Percentiles rank a stretch among this genome's conserved stretches.
phyloP scores from a whole-genome alignment of 2,113 vertebrate species.

The Cyphomyrus discorhynchus region DNA sequence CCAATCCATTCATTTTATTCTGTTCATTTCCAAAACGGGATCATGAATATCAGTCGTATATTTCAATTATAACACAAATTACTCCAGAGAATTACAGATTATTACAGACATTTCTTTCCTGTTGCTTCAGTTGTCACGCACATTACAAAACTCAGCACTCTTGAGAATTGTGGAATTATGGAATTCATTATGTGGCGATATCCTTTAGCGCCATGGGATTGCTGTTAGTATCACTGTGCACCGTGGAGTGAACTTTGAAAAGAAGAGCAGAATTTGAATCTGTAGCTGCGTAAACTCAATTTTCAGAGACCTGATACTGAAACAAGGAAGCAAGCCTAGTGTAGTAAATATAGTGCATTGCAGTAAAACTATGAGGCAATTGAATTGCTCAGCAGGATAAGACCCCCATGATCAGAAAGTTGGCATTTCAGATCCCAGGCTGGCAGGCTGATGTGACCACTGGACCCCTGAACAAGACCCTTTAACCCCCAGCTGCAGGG shows the following conservation, averaged over 20 bases:
- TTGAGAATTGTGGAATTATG: too few species aligned
- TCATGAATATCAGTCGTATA: too few species aligned
- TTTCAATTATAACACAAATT: too few species aligned
- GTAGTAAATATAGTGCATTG: background rate
- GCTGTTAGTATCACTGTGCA: background rate
- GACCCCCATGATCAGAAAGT: background rate
- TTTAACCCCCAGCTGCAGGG: background rate
- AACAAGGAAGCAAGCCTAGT: background rate
- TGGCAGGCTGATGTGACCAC: background rate
- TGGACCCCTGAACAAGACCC: background rate
- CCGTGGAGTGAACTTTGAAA: background rate
- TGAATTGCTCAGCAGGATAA: background rate
- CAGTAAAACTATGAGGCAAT: background rate
- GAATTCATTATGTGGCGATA: background rate
- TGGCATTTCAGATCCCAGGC: background rate
- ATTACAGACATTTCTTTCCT: too few species aligned
- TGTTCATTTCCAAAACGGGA: too few species aligned
- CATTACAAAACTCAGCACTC: too few species aligned
- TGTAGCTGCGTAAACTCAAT: background rate
- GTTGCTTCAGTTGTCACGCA: too few species aligned
- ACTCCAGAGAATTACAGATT: too few species aligned
- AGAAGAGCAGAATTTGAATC: background rate
- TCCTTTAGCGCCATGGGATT: background rate
- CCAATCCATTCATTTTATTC: too few species aligned
- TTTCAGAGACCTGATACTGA: background rate